A percentile compares a stretch with the other conserved stretches of the same genome.
Conservation (phyloP, 2,797 vertebrate species). For the Sciurus carolinensis region DNA sequence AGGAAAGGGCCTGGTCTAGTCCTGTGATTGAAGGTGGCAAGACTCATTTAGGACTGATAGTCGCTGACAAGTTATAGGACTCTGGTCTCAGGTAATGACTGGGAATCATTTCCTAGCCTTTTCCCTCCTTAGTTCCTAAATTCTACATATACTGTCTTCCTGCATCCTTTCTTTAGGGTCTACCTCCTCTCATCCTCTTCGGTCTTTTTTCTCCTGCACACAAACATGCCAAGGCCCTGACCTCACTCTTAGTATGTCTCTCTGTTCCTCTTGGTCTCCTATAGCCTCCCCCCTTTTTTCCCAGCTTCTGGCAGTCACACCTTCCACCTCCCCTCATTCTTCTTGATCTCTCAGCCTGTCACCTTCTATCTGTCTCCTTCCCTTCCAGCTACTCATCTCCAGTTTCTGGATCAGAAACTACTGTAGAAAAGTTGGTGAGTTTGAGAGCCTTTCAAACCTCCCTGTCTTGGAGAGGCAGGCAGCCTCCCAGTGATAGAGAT, state of each 20-base stretch:
- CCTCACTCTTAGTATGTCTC: constrained; percentile 24
- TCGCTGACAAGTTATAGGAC: neutral
- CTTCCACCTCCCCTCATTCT: neutral
- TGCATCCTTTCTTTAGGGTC: constrained; percentile 19
- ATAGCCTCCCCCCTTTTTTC: neutral
- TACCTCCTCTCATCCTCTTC: neutral
- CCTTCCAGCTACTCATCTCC: neutral
- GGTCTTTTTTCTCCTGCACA: neutral
- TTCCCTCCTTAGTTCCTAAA: neutral
- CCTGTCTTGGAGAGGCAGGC: neutral
- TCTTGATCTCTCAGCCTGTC: neutral
- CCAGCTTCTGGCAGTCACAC: neutral
- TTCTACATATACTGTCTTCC: constrained; percentile 10
- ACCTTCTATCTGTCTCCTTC: neutral
- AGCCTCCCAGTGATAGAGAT: constrained; percentile 30
- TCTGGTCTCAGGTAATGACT: neutral
- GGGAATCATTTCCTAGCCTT: neutral
- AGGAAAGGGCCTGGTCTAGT: constrained; percentile 40
- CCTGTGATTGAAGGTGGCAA: neutral
- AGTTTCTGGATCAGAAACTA: constrained; percentile 48
- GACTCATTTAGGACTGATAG: neutral
- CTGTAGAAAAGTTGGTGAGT: constrained; percentile 28
- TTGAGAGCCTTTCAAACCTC: constrained; percentile 57
- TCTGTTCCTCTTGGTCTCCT: constrained; percentile 23
- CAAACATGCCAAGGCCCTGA: neutral